Evolutionary conservation across 1,140 invertebrate species (phyloP), one percentile per base, ranked within the genome.

Genomic region (Sinella curviseta): DNA sequence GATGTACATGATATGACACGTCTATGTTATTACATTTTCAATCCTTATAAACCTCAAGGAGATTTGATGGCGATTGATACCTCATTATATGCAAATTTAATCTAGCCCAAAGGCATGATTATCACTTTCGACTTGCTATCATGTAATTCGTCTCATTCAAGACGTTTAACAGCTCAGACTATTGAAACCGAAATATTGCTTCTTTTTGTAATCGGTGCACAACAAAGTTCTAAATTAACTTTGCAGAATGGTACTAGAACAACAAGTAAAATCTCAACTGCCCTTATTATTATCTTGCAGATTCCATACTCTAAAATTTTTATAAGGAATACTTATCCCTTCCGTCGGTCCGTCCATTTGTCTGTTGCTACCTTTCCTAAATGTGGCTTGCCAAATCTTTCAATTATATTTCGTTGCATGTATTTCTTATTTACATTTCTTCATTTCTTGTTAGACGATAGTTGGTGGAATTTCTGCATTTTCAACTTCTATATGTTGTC

Each of bases 71-170:
- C 57, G 14, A 70, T 70, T 33, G 39, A 48, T 48, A 70, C 30
- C 3, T 70, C 65, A 31, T 70, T 30, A 70, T 30, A 70, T 70
- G 31, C 65, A 14, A 70, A 70, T 70, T 70, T 70, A 33, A 70
- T 24, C 28, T 70, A 31, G 65, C 26, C 65, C 14, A 70, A 30
- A 33, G 65, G 65, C 65, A 70, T 70, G 65, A 70, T 70, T 70
- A 70, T 70, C 65, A 33, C 65, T 70, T 70, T 65, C 3, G 24
- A 26, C 4, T n/a, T n/a, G 16, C 39, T 48, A 12, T 48, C 39
- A 48, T 48, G 8, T 48, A 12, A 20, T 48, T 8, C 20, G 39
- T 48, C 8, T 48, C 8, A 48, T 20, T 12, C 8, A 8, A 48
- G 39, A 48, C 39, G 20, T 48, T 48, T 48, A 48, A 48, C 39